Conservation (phyloP, 2,888 invertebrate species). For the Darwinula stevensoni region DNA sequence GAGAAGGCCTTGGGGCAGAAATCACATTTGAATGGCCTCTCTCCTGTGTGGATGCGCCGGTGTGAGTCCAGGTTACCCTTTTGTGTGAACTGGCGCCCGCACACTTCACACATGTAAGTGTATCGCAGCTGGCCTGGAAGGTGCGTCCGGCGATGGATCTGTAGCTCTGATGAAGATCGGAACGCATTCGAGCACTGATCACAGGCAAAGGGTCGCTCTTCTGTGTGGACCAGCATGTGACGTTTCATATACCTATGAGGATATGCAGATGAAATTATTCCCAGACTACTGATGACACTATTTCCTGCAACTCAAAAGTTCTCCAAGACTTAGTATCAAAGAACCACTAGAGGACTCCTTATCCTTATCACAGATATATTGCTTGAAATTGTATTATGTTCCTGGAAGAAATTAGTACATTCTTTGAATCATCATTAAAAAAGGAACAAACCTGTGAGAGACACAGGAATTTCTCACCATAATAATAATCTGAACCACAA, state of each 20-base stretch:
- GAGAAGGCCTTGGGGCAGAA: constrained; percentile 67
- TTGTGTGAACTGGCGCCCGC: neutral
- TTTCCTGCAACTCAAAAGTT: no score
- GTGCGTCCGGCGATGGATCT: neutral
- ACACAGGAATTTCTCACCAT: no score
- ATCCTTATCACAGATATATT: no score
- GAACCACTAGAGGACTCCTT: no score
- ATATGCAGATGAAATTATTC: no score
- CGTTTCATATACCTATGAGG: neutral
- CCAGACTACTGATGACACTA: no score
- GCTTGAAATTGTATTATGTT: no score
- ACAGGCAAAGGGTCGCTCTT: neutral
- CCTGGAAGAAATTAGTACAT: no score
- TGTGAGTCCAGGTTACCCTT: constrained; percentile 66
- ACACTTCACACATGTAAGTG: neutral
- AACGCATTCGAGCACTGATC: neutral
- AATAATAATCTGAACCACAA: no score
- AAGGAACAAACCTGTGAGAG: no score
- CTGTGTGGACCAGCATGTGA: neutral
- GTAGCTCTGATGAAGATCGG: neutral
- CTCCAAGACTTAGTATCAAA: no score
- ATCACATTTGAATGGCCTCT: constrained; percentile 61
- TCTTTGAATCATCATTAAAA: no score
- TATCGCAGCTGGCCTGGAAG: neutral
- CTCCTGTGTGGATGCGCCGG: constrained; percentile 59